phyloP scores from a whole-genome alignment of 1,140 invertebrate species.

The Lasaia peninsularis region DNA sequence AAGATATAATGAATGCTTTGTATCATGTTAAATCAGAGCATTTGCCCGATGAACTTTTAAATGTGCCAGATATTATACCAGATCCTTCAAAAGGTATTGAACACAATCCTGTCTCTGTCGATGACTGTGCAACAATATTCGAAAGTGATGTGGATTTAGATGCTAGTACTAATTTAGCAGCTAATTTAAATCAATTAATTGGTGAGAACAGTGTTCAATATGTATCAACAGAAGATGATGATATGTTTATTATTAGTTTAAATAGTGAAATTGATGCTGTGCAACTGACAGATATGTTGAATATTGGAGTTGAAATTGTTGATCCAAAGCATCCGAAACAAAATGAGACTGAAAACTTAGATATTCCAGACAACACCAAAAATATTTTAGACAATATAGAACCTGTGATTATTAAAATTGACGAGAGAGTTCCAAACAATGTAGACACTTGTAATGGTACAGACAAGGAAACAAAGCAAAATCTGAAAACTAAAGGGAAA shows the following conservation, averaged over 20 bases:
- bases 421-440: slow-evolving; percentile 4
- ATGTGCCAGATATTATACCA: slow-evolving; percentile 35
- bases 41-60: slow-evolving; percentile 55
- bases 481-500: slow-evolving; percentile 29
- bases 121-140: slow-evolving; percentile 66
- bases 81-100: slow-evolving; percentile 29
- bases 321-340: slow-evolving; percentile 21
- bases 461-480: not conserved
- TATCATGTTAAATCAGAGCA: slow-evolving; percentile 48
- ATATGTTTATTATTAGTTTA: slow-evolving; percentile 71
- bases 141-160: slow-evolving; percentile 70
- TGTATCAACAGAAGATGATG: slow-evolving; percentile 69
- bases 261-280: slow-evolving; percentile 69
- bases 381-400: slow-evolving; percentile 22
- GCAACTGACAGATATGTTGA: slow-evolving; percentile 63
- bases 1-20: slow-evolving; percentile 60
- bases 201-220: slow-evolving; percentile 69
- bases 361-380: not conserved
- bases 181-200: slow-evolving; percentile 68
- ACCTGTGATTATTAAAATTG: slow-evolving; percentile 21
- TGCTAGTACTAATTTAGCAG: slow-evolving; percentile 61
- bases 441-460: not conserved
- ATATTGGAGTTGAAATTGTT: slow-evolving; percentile 43
- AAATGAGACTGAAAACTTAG: slow-evolving; percentile 14
- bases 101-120: slow-evolving; percentile 38